Evolutionary conservation across 2,113 vertebrate species (phyloP), one percentile per base, ranked within the genome.

Genomic region (Alligator sinensis): DNA sequence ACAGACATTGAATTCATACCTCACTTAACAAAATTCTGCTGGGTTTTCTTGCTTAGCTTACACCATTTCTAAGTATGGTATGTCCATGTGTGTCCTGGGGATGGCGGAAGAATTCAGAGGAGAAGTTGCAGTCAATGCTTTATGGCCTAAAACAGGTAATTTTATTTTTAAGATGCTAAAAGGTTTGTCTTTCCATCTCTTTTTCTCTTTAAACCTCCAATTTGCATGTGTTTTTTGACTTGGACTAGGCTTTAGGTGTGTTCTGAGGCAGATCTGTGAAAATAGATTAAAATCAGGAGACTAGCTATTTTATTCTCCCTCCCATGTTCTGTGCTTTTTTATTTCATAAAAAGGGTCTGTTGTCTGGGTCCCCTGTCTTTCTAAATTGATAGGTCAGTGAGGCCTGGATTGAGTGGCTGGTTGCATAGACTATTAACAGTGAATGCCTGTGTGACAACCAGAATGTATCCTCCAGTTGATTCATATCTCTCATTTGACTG

Each of bases 71-170:
- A 99, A 99, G 92, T 99, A 99, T 38, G 99, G 99, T 16, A 99
- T 99, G 99, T 99, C 99, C 87, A 99, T 99, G 99, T 99, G 99
- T 78, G 99, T 99, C 61, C 98, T 99, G 95, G 99, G 99, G 88
- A 99, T 99, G 99, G 98, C 99, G 8, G 99, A 99, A 96, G 99
- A 99, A 98, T 99, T 99, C 97, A 98, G 94, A 97, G 99, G 99
- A 96, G 98, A 99, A 96, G 98, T 99, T 77, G 99, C 99, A 10
- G 98, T 99, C 90, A 99, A 99, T 94, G 99, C 99, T 55, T 98
- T 99, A 58, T 99, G 99, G 99, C 99, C 99, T 38, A 98, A 97
- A 98, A 99, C 99, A 87, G 99, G 99, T 99, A 68, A 86, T 94
- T 62, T 61, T 28, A 30, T n/a, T 22, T 55, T 66, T 22, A 13